Evolutionary conservation across 2,797 vertebrate species (phyloP).

Genomic region (Vireo griseus): DNA sequence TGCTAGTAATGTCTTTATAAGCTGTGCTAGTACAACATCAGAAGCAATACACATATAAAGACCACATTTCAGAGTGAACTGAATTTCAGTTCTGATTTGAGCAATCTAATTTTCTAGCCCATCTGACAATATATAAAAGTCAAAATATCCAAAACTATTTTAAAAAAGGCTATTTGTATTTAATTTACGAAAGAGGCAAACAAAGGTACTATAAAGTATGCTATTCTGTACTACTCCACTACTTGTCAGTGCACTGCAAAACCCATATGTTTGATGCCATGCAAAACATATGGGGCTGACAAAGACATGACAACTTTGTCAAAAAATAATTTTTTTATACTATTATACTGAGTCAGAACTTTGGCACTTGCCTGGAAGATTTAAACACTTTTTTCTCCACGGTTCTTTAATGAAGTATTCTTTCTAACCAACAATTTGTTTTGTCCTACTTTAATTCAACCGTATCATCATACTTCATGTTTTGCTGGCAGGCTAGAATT

Average conservation of each 20-base stretch:
- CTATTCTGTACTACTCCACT: background rate
- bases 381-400: background rate
- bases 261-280: background rate
- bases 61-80: background rate
- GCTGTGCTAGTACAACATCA: background rate
- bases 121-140: background rate
- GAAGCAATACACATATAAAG: background rate
- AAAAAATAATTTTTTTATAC: background rate
- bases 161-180: background rate
- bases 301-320: background rate
- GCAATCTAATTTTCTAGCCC: background rate
- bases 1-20: background rate
- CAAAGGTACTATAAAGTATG: background rate
- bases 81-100: background rate
- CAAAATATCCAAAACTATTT: background rate
- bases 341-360: background rate
- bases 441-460: background rate
- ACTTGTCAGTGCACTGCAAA: background rate
- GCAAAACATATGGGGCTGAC: background rate
- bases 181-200: background rate
- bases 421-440: background rate
- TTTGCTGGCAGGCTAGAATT: background rate
- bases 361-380: background rate
- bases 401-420: background rate
- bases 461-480: background rate